A percentile compares a stretch with the other conserved stretches of the same genome.
phyloP scores from a whole-genome alignment of 2,888 invertebrate genomes.

The Linnaemya vulpina region DNA sequence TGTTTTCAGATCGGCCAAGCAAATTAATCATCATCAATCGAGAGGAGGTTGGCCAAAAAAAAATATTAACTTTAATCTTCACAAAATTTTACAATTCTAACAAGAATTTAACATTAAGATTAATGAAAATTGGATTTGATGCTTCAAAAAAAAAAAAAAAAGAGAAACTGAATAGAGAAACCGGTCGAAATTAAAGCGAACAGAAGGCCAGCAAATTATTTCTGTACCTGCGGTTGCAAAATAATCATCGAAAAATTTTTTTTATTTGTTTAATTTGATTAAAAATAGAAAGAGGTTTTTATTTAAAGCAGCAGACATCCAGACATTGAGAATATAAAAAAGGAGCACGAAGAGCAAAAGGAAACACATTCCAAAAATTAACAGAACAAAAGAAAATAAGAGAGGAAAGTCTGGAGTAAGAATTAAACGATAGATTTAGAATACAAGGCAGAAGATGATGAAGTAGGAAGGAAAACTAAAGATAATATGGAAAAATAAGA shows the following conservation, averaged over 20 bases:
- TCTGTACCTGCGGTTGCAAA: constrained; percentile 6
- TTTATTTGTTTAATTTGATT: background rate
- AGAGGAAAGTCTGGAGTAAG: no score
- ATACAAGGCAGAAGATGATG: no score
- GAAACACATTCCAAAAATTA: no score
- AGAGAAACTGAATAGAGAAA: constrained; percentile 41
- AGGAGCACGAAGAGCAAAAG: no score
- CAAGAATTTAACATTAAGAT: constrained; percentile 41
- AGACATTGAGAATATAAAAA: no score
- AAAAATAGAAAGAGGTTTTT: no score
- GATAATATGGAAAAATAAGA: no score
- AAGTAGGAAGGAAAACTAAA: no score
- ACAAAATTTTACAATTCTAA: constrained; percentile 32
- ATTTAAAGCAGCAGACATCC: no score
- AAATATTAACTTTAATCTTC: constrained; percentile 25
- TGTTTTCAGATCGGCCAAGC: constrained; percentile 3
- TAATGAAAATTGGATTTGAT: constrained; percentile 12
- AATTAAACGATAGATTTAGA: no score
- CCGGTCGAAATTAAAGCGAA: constrained; percentile 33
- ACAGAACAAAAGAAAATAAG: no score
- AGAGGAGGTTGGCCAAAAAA: background rate
- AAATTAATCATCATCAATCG: constrained; percentile 55
- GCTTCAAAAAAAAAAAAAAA: background rate
- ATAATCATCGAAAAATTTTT: background rate
- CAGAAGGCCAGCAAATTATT: background rate